Percentiles rank a stretch among this genome's conserved stretches.
These are phyloP conservation scores for Hylomyscus alleni DNA, from an alignment of 2,797 vertebrate species.

Conservation along the genomic window DNA sequence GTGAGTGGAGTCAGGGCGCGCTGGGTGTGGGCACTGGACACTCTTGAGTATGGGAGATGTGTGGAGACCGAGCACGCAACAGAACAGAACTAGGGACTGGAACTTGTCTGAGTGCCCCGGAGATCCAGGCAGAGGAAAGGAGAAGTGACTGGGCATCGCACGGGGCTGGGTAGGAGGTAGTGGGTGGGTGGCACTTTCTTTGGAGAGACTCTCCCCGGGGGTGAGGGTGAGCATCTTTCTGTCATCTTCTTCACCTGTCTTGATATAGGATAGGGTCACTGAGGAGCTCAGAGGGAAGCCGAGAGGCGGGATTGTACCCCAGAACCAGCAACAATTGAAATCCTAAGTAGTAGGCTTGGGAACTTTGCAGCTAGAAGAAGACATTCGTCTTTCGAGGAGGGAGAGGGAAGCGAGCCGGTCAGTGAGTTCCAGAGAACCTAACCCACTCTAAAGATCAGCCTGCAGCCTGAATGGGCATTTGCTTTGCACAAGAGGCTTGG, in stretches of 20 bases:
- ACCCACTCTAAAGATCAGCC: background rate
- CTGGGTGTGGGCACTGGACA: background rate
- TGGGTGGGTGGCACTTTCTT: background rate
- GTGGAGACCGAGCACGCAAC: fast-evolving
- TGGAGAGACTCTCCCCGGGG: background rate
- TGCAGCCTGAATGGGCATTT: background rate
- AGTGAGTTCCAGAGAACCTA: background rate
- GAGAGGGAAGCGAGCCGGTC: background rate
- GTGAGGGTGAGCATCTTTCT: background rate
- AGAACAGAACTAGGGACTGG: too few species aligned
- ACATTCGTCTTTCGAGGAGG: background rate
- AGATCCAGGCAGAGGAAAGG: background rate
- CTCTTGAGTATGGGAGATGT: background rate
- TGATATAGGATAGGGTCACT: background rate
- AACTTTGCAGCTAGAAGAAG: conserved; percentile 34
- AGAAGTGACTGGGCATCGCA: background rate
- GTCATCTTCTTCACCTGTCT: background rate
- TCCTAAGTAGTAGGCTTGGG: background rate
- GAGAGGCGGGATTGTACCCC: background rate
- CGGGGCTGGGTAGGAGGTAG: background rate
- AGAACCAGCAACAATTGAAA: too few species aligned
- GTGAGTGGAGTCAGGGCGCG: background rate
- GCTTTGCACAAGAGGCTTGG: background rate
- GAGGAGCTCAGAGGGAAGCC: background rate
- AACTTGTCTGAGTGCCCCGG: background rate